Evolutionary conservation across 2,888 invertebrate species (phyloP).

Genomic region (Hybos culiciformis): DNA sequence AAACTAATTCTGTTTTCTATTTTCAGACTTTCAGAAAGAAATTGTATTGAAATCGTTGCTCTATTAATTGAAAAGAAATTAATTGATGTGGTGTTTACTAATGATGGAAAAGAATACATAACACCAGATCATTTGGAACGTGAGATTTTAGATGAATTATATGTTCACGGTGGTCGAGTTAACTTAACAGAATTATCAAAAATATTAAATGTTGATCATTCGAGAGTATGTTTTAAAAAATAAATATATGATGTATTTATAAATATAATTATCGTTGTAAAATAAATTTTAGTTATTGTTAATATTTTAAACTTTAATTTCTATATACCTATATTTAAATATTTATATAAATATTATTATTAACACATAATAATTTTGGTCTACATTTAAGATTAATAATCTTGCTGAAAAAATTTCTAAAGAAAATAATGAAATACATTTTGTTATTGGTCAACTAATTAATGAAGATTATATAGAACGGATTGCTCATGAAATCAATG

Average conservation of each 20-base stretch:
- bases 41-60: slow-evolving; percentile 90
- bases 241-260: background rate
- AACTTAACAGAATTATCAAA: slow-evolving; percentile 81
- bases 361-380: too few relatives aligned
- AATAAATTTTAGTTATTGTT: background rate
- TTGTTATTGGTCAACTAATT: slow-evolving; percentile 83
- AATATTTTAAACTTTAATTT: background rate
- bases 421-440: slow-evolving; percentile 52
- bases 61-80: slow-evolving; percentile 70
- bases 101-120: slow-evolving; percentile 94
- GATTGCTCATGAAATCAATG: slow-evolving; percentile 87
- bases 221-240: slow-evolving; percentile 23
- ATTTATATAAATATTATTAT: background rate
- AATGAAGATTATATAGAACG: slow-evolving; percentile 67
- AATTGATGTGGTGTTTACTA: slow-evolving; percentile 84
- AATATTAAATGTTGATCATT: slow-evolving; percentile 76
- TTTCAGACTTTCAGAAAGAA: slow-evolving; percentile 83
- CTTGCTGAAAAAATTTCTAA: slow-evolving; percentile 58
- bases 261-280: background rate
- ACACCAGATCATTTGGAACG: slow-evolving; percentile 79
- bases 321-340: background rate
- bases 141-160: slow-evolving; percentile 85
- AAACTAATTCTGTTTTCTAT: background rate
- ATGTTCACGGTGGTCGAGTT: slow-evolving; percentile 74
- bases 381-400: slow-evolving; percentile 44